phyloP scores from a whole-genome alignment of 2,797 vertebrate species.

The Holocentrus rufus region DNA sequence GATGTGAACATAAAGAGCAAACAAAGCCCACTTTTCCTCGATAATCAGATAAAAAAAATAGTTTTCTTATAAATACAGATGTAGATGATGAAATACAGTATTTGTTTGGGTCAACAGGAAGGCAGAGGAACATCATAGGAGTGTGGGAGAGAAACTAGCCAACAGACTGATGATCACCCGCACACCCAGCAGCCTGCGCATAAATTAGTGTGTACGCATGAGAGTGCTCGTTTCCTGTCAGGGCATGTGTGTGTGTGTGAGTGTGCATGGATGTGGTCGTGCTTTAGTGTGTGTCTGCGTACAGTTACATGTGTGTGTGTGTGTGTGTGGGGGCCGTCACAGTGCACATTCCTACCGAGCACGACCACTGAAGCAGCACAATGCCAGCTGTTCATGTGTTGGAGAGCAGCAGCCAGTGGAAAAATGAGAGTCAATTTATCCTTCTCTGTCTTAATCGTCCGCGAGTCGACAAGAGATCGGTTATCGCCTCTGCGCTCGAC shows the following conservation, averaged over 20 bases:
- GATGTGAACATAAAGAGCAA: no score
- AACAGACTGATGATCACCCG: slow-evolving; percentile 2
- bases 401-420: background rate
- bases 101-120: background rate
- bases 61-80: no score
- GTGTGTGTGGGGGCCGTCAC: slow-evolving; percentile 18
- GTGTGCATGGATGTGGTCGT: no score
- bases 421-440: background rate
- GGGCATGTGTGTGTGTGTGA: slow-evolving; percentile 6
- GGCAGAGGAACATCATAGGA: background rate
- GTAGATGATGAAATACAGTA: no score
- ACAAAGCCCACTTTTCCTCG: no score
- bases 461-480: slow-evolving; percentile 18
- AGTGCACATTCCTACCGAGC: slow-evolving; percentile 13
- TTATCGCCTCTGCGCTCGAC: slow-evolving; percentile 19
- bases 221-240: slow-evolving; percentile 23
- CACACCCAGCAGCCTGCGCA: slow-evolving; percentile 36
- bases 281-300: slow-evolving; percentile 12
- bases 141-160: slow-evolving; percentile 14
- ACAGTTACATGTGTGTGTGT: background rate
- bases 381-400: slow-evolving; percentile 49
- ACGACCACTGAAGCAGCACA: slow-evolving; percentile 28
- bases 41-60: no score
- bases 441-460: slow-evolving; percentile 28
- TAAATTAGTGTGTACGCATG: slow-evolving; percentile 44